Conservation (phyloP, 2,888 invertebrate species). For the Cheilosia vernalis region DNA sequence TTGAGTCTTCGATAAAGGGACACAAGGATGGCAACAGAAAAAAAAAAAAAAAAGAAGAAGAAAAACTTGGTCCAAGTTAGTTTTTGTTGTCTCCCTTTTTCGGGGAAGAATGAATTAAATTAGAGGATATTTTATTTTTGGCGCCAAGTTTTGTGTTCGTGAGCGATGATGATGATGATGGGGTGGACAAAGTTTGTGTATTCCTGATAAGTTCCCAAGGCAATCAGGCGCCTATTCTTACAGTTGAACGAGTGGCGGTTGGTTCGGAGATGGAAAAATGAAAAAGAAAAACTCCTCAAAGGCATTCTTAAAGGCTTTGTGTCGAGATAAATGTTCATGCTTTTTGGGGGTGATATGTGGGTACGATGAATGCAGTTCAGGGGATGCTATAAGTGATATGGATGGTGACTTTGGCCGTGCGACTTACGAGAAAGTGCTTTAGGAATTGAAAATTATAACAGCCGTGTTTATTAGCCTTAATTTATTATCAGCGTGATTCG, state of each 20-base stretch:
- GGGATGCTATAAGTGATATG: too few relatives aligned
- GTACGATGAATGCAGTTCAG: too few relatives aligned
- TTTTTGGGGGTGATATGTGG: too few relatives aligned
- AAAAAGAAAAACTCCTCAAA: constrained; percentile 34
- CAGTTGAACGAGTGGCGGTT: constrained; percentile 24
- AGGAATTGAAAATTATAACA: too few relatives aligned
- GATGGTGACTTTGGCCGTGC: too few relatives aligned
- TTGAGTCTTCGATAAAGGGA: constrained; percentile 67
- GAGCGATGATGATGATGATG: constrained; percentile 74
- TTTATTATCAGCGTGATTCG: too few relatives aligned
- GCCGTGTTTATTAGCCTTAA: too few relatives aligned
- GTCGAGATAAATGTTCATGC: neutral
- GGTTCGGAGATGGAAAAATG: constrained; percentile 3
- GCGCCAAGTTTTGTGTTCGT: constrained; percentile 71
- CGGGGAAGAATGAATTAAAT: constrained; percentile 67
- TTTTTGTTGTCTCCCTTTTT: neutral
- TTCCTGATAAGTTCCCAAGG: constrained; percentile 61
- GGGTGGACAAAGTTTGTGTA: constrained; percentile 45
- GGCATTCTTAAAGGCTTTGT: constrained; percentile 26
- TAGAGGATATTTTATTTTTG: constrained; percentile 73
- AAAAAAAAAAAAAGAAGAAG: constrained; percentile 32
- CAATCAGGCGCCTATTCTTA: constrained; percentile 73
- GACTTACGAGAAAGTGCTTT: too few relatives aligned
- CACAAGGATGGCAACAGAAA: constrained; percentile 41
- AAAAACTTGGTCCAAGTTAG: neutral